Percentiles rank a stretch among this genome's conserved stretches.
These are phyloP conservation scores for Apus apus DNA, from an alignment of 2,113 vertebrate genomes.

Conservation along the genomic window DNA sequence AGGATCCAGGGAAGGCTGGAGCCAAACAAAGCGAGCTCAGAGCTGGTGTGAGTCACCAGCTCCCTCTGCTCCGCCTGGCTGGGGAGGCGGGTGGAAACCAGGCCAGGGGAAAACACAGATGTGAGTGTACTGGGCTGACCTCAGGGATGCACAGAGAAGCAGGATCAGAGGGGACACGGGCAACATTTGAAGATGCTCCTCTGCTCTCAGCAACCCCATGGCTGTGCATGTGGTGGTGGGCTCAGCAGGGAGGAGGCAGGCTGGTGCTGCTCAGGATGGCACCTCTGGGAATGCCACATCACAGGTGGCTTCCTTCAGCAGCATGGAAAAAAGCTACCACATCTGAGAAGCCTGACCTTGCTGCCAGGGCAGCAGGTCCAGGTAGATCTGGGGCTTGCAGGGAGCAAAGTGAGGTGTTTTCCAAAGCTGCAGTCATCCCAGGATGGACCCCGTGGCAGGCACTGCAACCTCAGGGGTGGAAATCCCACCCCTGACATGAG, in stretches of 20 bases:
- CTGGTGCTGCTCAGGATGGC: not conserved
- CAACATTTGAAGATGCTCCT: slow-evolving; percentile 25
- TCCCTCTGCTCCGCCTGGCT: slow-evolving; percentile 7
- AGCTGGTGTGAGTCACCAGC: slow-evolving; percentile 42
- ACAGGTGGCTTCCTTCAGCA: not conserved
- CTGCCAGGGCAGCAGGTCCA: not conserved
- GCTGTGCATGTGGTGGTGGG: not conserved
- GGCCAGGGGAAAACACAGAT: slow-evolving; percentile 56
- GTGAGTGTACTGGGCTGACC: slow-evolving; percentile 48
- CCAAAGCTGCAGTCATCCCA: not conserved
- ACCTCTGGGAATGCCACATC: not conserved
- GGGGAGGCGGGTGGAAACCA: not conserved
- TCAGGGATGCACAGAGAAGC: not conserved
- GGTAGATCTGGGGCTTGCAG: not conserved
- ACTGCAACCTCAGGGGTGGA: not conserved
- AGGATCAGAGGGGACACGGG: not conserved
- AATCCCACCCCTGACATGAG: not conserved
- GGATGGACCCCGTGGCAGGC: not conserved
- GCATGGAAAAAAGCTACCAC: not conserved
- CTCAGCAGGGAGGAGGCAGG: not conserved
- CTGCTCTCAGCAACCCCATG: not conserved
- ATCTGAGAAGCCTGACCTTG: not conserved
- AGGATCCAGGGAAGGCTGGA: not conserved
- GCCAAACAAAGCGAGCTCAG: slow-evolving; percentile 49
- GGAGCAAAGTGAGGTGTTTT: not conserved